Evolutionary conservation across 1,140 invertebrate species (phyloP).

Genomic region (Nephotettix cincticeps): DNA sequence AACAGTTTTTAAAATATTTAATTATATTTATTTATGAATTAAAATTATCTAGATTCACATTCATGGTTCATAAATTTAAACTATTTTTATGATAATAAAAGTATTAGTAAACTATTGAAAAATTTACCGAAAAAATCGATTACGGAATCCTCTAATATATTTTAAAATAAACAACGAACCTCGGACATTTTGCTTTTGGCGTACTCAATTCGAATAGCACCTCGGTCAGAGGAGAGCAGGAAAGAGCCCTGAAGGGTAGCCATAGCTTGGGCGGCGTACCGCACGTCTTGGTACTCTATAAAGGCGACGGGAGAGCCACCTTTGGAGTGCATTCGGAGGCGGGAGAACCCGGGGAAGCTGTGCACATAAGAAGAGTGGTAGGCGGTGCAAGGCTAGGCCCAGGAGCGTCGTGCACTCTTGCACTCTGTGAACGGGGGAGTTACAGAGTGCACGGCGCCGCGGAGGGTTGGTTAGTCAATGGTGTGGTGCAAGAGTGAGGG

Average conservation of each 20-base stretch:
- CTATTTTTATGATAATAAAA: too few species aligned
- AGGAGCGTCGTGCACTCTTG: not conserved
- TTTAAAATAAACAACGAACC: slow-evolving; percentile 60
- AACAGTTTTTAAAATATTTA: too few species aligned
- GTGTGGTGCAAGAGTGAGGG: slow-evolving; percentile 34
- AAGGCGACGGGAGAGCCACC: slow-evolving; percentile 91
- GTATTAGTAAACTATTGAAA: too few species aligned
- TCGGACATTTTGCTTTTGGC: slow-evolving; percentile 97
- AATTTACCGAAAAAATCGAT: too few species aligned
- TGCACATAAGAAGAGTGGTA: slow-evolving; percentile 54
- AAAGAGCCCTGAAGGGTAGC: slow-evolving; percentile 90
- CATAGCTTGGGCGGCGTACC: slow-evolving; percentile 87
- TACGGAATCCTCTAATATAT: too few species aligned
- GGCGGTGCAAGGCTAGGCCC: slow-evolving; percentile 44
- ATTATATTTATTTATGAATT: too few species aligned
- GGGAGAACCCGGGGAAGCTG: slow-evolving; percentile 95
- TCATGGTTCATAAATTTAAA: too few species aligned
- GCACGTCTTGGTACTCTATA: slow-evolving; percentile 93
- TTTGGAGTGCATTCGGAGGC: slow-evolving; percentile 95
- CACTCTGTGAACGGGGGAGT: slow-evolving; percentile 25
- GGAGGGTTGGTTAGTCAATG: slow-evolving; percentile 29
- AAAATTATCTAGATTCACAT: too few species aligned
- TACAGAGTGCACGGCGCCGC: slow-evolving; percentile 19
- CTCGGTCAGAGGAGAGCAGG: slow-evolving; percentile 90
- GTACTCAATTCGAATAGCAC: slow-evolving; percentile 96